Evolutionary conservation across 2,888 invertebrate genomes (phyloP), one percentile per base, ranked within the genome.

Genomic region (Harpalus rubripes): DNA sequence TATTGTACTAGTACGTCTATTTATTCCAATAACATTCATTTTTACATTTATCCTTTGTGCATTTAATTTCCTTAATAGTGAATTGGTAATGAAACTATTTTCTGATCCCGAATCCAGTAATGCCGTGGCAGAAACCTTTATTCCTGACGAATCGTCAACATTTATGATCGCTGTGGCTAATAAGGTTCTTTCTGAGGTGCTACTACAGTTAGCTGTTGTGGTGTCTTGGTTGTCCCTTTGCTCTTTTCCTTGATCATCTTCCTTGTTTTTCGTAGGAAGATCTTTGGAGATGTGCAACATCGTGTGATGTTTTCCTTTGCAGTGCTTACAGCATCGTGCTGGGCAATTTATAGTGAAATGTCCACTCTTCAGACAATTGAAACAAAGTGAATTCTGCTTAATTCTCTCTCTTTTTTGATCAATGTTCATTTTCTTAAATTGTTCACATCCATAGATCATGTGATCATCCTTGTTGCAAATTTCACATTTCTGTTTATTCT

Each of bases 51-150:
- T n/a, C 56, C 18, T 44, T 15, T 6, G 15, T 7, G 15, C 7
- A 52, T 78, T 78, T 44, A 78, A 44, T 18, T 10, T 15, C 4
- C 52, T 22, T 52, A 15, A 22, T 52, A 78, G 6, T 22, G 15
- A 15, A 52, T 41, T 15, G 10, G 52, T 78, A 10, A 78, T 52
- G 52, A 78, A 78, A 22, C 52, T 15, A 52, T 22, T 52, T 44
- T 78, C 52, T 15, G 78, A 41, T 78, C 78, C 78, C 15, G 16
- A 52, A 10, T 78, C 78, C 22, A 78, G 52, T 1, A 78, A 10
- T 52, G 52, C 52, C 15, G 58, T 41, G 12, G 16, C 15, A 18
- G 22, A 22, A 8, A 18, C 10, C 52, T 16, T 7, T 41, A 15
- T 52, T 18, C 52, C 78, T 18, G 41, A 22, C 22, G 22, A 7